A percentile compares a stretch with the other conserved stretches of the same genome.
These are phyloP conservation scores for Rhinatrema bivittatum DNA, from an alignment of 2,797 vertebrate genomes.

Conservation along the genomic window DNA sequence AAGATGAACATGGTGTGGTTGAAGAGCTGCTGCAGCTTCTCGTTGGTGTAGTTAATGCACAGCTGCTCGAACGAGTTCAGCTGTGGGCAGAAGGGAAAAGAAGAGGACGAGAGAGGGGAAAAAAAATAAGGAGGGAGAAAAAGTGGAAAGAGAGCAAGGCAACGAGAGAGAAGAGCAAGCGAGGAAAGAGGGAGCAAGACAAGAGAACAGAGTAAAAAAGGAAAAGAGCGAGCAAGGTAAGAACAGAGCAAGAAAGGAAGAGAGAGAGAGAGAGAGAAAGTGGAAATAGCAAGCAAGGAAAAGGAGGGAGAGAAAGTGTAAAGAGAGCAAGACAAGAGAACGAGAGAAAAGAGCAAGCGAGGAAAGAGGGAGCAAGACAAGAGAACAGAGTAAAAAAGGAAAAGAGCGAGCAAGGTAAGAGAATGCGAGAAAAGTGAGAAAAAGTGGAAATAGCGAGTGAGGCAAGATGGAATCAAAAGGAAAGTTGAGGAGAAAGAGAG, in stretches of 20 bases:
- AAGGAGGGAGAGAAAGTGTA: not conserved
- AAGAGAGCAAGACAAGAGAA: not conserved
- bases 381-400: rapidly evolving
- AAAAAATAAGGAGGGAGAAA: too few species aligned
- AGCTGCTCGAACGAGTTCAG: conserved; percentile 65
- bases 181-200: not conserved
- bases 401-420: too few species aligned
- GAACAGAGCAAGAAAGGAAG: too few species aligned
- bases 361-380: not conserved
- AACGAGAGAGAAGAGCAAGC: too few species aligned
- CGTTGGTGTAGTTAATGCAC: conserved; percentile 69
- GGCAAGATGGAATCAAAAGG: too few species aligned
- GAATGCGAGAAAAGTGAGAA: too few species aligned
- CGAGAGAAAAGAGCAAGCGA: not conserved
- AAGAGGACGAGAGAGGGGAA: not conserved
- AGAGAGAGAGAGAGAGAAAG: not conserved
- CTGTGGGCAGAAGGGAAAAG: conserved; percentile 3
- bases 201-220: not conserved
- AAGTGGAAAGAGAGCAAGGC: too few species aligned
- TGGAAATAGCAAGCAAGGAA: not conserved
- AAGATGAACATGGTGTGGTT: conserved; percentile 66
- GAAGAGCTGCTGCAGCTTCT: conserved; percentile 70
- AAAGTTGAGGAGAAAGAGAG: too few species aligned
- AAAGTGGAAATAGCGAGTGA: too few species aligned
- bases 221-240: not conserved